Base-by-base conservation (phyloP, 2,888 invertebrate genomes). In the Tholera decimalis region DNA sequence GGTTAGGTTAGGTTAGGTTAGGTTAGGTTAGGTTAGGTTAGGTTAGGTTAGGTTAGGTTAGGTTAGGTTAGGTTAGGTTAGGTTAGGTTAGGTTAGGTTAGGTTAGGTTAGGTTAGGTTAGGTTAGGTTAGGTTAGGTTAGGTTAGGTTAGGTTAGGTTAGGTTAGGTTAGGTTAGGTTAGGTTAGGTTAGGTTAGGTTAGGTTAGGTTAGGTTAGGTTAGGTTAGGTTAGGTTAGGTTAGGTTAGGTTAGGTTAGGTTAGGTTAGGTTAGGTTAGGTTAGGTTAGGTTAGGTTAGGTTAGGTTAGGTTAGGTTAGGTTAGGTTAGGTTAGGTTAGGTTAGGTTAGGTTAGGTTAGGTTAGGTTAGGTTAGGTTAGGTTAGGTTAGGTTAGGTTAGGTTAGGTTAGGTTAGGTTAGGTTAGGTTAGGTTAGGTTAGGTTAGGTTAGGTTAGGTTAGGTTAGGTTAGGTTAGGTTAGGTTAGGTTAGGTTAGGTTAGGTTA, bases 371-470 rank as follows among this genome's bases (percentile, higher is more conserved):
- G 55, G 62, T 54, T 62, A 60, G 60, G 61, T 61, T 61, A 62
- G 61, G 61, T 61, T 61, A 62, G 61, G 62, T 62, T 55, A 62
- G 62, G 62, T 62, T 61, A 61, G 61, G 61, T 61, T 61, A 61
- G 61, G 61, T 61, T 62, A 55, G 62, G 61, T 61, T 54, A 54
- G 62, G 54, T 55, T 62, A 55, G 49, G 62, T 55, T 56, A 55
- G 55, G 62, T 56, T 63, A 56, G 50, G 55, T 55, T 62, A 49
- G 55, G 61, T 62, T 62, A 55, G 54, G 62, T 62, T 62, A 62
- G 62, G 62, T 62, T 62, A 62, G 62, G 62, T 62, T 62, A 55
- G 62, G 62, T 62, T 61, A 62, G 61, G 55, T 62, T 62, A 62
- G 62, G 62, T 62, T 62, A 56, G 60, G 62, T 62, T 62, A 62